Evolutionary conservation across 2,113 vertebrate genomes (phyloP), one percentile per base, ranked within the genome.

Genomic region (Trinectes maculatus): DNA sequence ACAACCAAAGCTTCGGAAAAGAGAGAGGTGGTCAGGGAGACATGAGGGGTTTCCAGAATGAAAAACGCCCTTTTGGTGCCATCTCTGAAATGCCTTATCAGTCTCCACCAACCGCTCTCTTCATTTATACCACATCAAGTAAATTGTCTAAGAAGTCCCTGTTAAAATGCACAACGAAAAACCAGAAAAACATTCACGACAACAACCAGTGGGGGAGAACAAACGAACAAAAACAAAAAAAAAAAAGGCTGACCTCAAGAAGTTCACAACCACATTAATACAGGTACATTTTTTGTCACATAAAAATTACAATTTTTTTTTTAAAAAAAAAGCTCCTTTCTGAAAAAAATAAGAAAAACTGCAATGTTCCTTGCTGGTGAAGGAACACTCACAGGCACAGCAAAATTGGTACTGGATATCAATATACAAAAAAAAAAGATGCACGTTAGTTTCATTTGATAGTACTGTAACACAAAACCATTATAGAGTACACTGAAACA

Each of bases 401-500:
- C 74, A 89, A 89, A 91, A 91, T 56, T 83, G 85, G 82, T 85
- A 89, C 90, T 92, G 88, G 88, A 91, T 91, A 89, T 91, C 83
- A 83, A 91, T 91, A 87, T 90, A 92, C 83, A 89, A 91, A 91
- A 89, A 91, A 89, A 80, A 89, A 84, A 87, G 89, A 85, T 88
- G 91, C 88, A 91, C 90, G 67, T 91, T 92, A 90, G 89, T 89
- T 91, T 89, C 66, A 90, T 89, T 82, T 88, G 90, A 90, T 88
- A 90, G 77, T 89, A 91, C 92, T 93, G 91, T 89, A 93, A 93
- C 92, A 93, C 91, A 93, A 93, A 92, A 90, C 87, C 91, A 88
- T 91, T 93, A 91, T 89, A 92, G 91, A 92, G 89, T 92, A 93
- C 92, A 93, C 80, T 89, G 90, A 92, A 91, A 91, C 85, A 90